These are phyloP conservation scores for Dicyrtoma fusca DNA, from an alignment of 2,888 invertebrate species.

Conservation along the genomic window DNA sequence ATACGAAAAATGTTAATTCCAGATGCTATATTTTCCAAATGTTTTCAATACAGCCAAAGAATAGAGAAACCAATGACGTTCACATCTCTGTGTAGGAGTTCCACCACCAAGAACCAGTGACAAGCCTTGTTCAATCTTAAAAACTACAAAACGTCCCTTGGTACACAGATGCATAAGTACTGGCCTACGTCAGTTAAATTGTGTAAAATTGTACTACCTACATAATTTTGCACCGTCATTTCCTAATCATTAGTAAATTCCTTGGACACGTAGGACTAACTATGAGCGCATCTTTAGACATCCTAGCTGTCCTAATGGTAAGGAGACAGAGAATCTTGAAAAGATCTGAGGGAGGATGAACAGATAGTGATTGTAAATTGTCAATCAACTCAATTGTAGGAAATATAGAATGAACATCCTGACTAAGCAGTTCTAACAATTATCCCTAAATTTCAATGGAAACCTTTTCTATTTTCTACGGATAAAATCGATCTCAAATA, in stretches of 20 bases:
- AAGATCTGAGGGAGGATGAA: constrained; percentile 3
- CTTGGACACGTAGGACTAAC: constrained; percentile 10
- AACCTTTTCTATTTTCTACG: neutral
- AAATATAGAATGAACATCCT: constrained; percentile 10
- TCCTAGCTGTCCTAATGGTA: neutral
- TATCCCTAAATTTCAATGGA: neutral
- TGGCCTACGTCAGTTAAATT: no score
- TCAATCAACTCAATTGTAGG: constrained; percentile 16
- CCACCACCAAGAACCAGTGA: no score
- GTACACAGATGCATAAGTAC: no score
- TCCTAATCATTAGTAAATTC: constrained; percentile 8
- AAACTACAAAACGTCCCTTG: no score
- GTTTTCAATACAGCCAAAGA: no score
- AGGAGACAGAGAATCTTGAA: neutral
- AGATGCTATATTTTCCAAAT: no score
- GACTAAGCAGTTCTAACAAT: constrained; percentile 1
- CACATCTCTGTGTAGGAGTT: no score
- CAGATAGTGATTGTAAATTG: constrained; percentile 5
- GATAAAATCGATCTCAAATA: neutral
- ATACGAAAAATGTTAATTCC: no score
- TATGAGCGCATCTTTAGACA: neutral
- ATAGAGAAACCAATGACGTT: no score
- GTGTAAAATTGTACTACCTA: no score
- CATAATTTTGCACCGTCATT: constrained; percentile 32
- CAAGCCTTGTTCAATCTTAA: no score